Conservation (phyloP, 2,888 invertebrate genomes). For the Hoplodrina blanda region DNA sequence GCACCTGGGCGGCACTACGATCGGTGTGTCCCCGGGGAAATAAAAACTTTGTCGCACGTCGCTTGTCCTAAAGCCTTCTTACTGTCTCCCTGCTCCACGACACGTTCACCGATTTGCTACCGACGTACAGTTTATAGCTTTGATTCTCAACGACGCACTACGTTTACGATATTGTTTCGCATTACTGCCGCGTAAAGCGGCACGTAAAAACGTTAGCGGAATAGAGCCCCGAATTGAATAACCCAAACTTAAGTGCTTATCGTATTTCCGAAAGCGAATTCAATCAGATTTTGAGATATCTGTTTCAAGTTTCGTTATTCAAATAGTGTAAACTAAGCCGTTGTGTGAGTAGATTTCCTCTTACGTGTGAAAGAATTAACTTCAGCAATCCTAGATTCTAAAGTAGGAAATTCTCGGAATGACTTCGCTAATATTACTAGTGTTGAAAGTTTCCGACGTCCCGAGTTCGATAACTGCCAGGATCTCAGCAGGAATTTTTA, state of each 20-base stretch:
- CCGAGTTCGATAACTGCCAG: conserved; percentile 86
- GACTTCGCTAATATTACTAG: conserved; percentile 85
- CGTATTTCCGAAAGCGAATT: conserved; percentile 43
- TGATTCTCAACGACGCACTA: conserved; percentile 87
- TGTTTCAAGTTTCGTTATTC: conserved; percentile 23
- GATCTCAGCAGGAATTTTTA: conserved; percentile 87
- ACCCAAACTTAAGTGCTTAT: conserved; percentile 56
- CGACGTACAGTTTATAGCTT: conserved; percentile 86
- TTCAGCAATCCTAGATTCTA: conserved; percentile 67
- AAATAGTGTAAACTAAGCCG: conserved; percentile 30
- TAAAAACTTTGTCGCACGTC: conserved; percentile 91
- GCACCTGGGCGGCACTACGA: conserved; percentile 89
- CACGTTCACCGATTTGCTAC: conserved; percentile 87
- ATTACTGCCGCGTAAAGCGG: conserved; percentile 80
- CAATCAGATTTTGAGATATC: conserved; percentile 32
- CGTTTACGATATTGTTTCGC: conserved; percentile 88
- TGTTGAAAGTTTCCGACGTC: conserved; percentile 84
- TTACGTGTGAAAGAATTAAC: conserved; percentile 58
- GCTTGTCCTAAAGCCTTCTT: conserved; percentile 89
- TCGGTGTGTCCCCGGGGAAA: conserved; percentile 90
- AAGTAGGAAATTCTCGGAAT: conserved; percentile 80
- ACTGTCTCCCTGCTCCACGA: conserved; percentile 82
- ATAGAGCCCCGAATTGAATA: conserved; percentile 62
- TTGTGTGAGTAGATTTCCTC: conserved; percentile 24
- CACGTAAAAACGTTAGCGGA: conserved; percentile 69